A percentile compares a stretch with the other conserved stretches of the same genome.
These are phyloP conservation scores for Oreochromis grahami DNA, from an alignment of 2,797 vertebrate species.

Conservation along the genomic window DNA sequence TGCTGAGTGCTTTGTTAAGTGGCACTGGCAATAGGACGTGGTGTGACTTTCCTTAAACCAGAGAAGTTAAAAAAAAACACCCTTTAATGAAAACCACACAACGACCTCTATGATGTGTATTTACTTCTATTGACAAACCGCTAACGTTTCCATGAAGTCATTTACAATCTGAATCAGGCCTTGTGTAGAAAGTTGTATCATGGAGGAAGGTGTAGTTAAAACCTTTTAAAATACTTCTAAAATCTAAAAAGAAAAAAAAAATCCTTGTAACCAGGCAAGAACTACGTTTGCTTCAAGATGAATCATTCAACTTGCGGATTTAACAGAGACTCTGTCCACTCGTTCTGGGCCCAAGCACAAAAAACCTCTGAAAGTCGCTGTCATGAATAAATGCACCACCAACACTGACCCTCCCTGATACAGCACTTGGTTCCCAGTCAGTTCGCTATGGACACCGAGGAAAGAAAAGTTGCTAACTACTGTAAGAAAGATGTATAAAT, in stretches of 20 bases:
- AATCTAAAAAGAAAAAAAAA: not conserved
- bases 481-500: not conserved
- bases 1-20: constrained; percentile 19
- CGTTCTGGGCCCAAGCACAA: not conserved
- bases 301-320: not conserved
- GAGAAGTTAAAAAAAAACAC: constrained; percentile 6
- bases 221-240: not conserved
- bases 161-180: constrained; percentile 7
- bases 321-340: not conserved
- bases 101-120: not conserved
- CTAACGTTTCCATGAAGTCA: constrained; percentile 30
- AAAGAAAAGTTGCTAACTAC: not conserved
- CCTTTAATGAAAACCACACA: constrained; percentile 37
- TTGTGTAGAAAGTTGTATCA: not conserved
- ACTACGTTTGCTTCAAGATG: not conserved
- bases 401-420: not conserved
- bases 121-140: not conserved
- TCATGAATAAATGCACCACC: not conserved
- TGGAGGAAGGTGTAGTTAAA: not conserved
- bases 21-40: constrained; percentile 24
- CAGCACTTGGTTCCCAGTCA: not conserved
- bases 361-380: not conserved
- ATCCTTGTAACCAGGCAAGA: not conserved
- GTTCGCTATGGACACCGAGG: not conserved
- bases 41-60: constrained; percentile 22